Base-by-base conservation (phyloP, 1,140 invertebrate species). In the Drosophila ogumai region DNA sequence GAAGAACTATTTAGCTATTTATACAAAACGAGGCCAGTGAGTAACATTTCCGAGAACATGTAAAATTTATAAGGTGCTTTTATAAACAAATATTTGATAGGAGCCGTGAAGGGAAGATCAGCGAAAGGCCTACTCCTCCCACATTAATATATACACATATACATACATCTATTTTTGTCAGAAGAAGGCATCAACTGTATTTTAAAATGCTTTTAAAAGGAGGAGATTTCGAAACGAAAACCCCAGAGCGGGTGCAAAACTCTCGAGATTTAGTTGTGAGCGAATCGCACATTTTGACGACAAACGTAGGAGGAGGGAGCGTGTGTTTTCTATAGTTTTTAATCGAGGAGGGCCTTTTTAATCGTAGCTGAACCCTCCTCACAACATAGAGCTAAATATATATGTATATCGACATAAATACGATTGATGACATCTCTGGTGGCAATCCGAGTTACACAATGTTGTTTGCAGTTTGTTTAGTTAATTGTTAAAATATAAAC, bases 11-110 rank as follows among this genome's bases (percentile, higher is more conserved):
- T 88, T 81, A 91, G 69, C 68, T 84, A 86, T 85, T 81, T 86
- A 90, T 81, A 85, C 64, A 90, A 65, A n/a, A 40, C 36, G 44
- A 57, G 82, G 71, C 40, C 73, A 66, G 73, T 75, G 60, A 52
- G 59, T 44, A 56, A 81, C 68, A 38, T 71, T 76, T 76, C 68
- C 66, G 57, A 77, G 71, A 79, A 69, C 57, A 63, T 84, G 68
- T 79, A 77, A 75, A 80, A 88, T 84, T 79, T 90, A 90, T 87
- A 91, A 88, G 75, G 77, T 91, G 90, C 82, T 91, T 88, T 91
- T 88, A 84, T 79, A 88, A 72, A 44, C 57, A 72, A 72, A 72
- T 72, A 72, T 72, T 72, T 72, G 68, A 67, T 72, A 72, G 54
- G 34, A 17, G 46, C 5, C 22, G 28, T 47, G 46, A 66, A 52